Evolutionary conservation across 2,113 vertebrate species (phyloP).

Genomic region (Actenoides hombroni): DNA sequence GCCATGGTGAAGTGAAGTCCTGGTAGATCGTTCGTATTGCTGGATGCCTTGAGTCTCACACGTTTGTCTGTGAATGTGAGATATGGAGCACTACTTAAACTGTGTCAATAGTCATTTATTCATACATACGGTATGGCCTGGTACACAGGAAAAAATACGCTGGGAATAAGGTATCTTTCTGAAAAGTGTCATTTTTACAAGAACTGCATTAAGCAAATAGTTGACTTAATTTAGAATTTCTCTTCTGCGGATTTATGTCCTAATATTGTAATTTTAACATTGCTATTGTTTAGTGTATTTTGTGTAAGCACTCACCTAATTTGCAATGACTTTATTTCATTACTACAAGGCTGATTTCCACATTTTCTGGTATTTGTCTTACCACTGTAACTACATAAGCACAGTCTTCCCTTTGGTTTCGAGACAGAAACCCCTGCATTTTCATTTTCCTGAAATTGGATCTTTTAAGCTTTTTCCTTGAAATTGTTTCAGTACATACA

Average conservation of each 20-base stretch:
- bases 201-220: neutral
- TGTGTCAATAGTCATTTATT: neutral
- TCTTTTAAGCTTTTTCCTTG: neutral
- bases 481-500: neutral
- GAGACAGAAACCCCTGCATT: neutral
- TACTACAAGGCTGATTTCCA: neutral
- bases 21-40: neutral
- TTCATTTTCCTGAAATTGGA: neutral
- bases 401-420: neutral
- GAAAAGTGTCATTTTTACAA: neutral
- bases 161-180: neutral
- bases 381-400: neutral
- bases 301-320: conserved; percentile 4
- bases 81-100: neutral
- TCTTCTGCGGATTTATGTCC: neutral
- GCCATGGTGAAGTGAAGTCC: neutral
- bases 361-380: conserved; percentile 1
- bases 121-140: neutral
- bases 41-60: neutral
- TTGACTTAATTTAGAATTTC: neutral
- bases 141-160: neutral
- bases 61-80: neutral
- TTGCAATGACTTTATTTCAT: neutral
- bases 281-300: neutral
- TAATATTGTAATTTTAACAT: neutral